These are phyloP conservation scores for Australoheros scitulus DNA, from an alignment of 2,113 vertebrate genomes.

Conservation along the genomic window DNA sequence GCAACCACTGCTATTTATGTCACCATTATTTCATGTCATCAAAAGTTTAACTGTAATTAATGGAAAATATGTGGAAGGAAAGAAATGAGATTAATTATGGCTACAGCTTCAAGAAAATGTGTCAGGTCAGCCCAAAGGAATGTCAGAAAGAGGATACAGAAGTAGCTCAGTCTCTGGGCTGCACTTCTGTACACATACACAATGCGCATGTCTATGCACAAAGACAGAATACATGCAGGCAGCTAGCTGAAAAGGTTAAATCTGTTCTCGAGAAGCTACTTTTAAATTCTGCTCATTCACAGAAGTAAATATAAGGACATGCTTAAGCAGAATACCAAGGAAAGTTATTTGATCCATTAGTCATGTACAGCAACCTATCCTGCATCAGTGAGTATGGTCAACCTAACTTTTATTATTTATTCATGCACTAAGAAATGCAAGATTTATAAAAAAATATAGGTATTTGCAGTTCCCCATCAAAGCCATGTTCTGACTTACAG, in stretches of 20 bases:
- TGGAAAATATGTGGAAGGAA: neutral
- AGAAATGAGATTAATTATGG: slow-evolving; percentile 20
- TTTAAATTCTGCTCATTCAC: neutral
- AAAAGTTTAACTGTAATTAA: neutral
- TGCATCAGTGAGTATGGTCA: neutral
- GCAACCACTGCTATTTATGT: neutral
- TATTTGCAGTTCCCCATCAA: too few relatives aligned
- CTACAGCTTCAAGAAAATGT: slow-evolving; percentile 19
- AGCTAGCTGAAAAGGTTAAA: neutral
- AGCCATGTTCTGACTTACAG: neutral
- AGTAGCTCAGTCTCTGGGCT: neutral
- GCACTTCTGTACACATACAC: neutral
- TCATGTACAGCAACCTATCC: neutral
- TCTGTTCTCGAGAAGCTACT: neutral
- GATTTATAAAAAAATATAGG: too few relatives aligned
- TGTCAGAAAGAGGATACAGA: slow-evolving; percentile 6
- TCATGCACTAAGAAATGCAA: neutral
- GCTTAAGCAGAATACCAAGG: neutral
- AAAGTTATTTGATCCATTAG: neutral
- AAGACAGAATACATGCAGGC: neutral
- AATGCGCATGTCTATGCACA: neutral
- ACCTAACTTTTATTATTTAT: neutral
- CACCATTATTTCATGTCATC: neutral
- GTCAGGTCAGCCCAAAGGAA: slow-evolving; percentile 21
- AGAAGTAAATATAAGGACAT: neutral